Conservation (phyloP, 2,888 invertebrate species). For the Thymelicus acteon region DNA sequence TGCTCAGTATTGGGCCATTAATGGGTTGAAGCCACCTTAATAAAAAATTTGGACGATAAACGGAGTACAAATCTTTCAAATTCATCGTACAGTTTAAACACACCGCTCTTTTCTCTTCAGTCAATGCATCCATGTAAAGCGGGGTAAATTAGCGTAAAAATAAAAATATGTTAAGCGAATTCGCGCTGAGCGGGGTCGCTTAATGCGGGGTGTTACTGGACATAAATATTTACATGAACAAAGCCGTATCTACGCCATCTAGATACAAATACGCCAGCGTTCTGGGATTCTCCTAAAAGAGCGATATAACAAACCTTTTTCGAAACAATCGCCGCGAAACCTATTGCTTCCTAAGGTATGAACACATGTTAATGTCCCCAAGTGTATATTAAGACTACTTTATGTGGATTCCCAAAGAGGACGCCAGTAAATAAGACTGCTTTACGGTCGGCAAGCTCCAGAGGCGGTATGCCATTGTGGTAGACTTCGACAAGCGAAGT, state of each 20-base stretch:
- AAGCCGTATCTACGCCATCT: not conserved
- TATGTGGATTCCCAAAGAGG: conserved; percentile 72
- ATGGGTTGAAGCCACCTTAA: no score
- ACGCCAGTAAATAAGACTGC: conserved; percentile 72
- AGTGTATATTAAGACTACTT: conserved; percentile 66
- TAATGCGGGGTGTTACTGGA: no score
- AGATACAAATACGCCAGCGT: conserved; percentile 16
- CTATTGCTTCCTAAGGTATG: conserved; percentile 52
- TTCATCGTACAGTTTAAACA: no score
- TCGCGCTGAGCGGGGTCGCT: no score
- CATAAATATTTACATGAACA: no score
- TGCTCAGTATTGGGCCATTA: no score
- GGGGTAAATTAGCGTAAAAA: no score
- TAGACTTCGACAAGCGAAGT: conserved; percentile 69
- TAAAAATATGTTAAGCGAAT: no score
- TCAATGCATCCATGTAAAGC: no score
- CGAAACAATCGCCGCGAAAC: conserved; percentile 32
- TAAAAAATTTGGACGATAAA: no score
- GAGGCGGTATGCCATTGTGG: conserved; percentile 81
- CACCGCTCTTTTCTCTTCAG: no score
- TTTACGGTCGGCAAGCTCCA: conserved; percentile 66
- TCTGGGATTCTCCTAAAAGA: conserved; percentile 4
- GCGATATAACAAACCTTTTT: conserved; percentile 29
- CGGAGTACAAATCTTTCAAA: no score
- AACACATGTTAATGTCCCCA: conserved; percentile 60